Evolutionary conservation across 2,888 invertebrate species (phyloP).

Genomic region (Parthenolecanium corni): DNA sequence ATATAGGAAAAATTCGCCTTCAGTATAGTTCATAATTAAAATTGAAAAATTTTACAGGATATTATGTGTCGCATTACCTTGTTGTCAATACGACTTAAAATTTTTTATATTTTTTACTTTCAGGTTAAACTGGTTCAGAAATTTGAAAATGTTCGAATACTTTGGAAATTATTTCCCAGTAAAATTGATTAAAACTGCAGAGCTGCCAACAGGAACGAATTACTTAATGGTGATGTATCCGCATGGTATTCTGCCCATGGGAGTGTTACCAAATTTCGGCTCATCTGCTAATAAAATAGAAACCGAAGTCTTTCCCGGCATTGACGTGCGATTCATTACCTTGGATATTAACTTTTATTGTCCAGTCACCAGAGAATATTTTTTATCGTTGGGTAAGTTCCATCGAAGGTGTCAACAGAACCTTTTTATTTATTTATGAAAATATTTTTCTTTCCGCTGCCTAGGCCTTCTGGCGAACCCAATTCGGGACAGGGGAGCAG

Average conservation of each 20-base stretch:
- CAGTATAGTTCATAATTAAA: too few species aligned
- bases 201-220: constrained; percentile 65
- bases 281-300: constrained; percentile 50
- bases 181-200: constrained; percentile 65
- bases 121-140: constrained; percentile 51
- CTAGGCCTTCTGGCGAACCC: too few species aligned
- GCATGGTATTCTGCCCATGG: constrained; percentile 76
- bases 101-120: constrained; percentile 31
- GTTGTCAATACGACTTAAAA: too few species aligned
- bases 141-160: constrained; percentile 57
- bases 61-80: too few species aligned
- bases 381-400: constrained; percentile 46
- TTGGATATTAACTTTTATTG: constrained; percentile 60
- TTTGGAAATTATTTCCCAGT: constrained; percentile 77
- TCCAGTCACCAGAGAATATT: constrained; percentile 59
- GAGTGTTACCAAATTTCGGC: constrained; percentile 66
- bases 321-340: constrained; percentile 51
- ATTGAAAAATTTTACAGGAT: too few species aligned
- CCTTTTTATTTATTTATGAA: too few species aligned
- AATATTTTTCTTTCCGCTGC: not conserved
- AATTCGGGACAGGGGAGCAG: too few species aligned
- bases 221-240: constrained; percentile 83
- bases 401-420: too few species aligned
- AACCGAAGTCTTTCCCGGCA: constrained; percentile 48
- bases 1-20: too few species aligned